A percentile compares a stretch with the other conserved stretches of the same genome.
Conservation (phyloP, 2,113 vertebrate species). For the Entomyzon cyanotis region DNA sequence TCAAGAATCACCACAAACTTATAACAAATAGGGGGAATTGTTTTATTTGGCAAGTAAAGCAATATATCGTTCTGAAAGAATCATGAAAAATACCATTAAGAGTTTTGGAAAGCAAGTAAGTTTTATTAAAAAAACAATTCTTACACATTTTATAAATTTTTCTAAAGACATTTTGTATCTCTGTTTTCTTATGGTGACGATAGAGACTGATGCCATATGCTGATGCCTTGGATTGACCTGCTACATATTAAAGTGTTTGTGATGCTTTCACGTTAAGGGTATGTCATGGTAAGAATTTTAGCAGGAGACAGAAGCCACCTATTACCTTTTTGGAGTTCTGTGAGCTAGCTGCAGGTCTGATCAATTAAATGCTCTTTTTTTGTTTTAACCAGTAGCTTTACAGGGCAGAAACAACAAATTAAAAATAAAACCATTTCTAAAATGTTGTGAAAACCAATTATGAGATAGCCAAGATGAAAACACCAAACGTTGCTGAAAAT, state of each 20-base stretch:
- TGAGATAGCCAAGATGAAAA: background rate
- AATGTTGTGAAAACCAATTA: background rate
- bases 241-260: background rate
- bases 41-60: background rate
- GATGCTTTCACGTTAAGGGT: background rate
- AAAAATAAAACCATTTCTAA: background rate
- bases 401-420: background rate
- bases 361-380: background rate
- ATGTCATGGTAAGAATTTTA: background rate
- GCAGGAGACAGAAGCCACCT: background rate
- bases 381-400: background rate
- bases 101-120: background rate
- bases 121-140: background rate
- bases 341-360: background rate
- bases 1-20: background rate
- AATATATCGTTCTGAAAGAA: background rate
- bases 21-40: background rate
- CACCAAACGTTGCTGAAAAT: background rate
- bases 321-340: background rate
- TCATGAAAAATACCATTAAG: background rate
- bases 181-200: fast-evolving
- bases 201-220: background rate
- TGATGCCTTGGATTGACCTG: background rate
- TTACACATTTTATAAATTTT: background rate
- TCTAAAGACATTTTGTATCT: background rate